Conservation (phyloP, 2,888 invertebrate genomes). For the Scelioninae gen. 2 region DNA sequence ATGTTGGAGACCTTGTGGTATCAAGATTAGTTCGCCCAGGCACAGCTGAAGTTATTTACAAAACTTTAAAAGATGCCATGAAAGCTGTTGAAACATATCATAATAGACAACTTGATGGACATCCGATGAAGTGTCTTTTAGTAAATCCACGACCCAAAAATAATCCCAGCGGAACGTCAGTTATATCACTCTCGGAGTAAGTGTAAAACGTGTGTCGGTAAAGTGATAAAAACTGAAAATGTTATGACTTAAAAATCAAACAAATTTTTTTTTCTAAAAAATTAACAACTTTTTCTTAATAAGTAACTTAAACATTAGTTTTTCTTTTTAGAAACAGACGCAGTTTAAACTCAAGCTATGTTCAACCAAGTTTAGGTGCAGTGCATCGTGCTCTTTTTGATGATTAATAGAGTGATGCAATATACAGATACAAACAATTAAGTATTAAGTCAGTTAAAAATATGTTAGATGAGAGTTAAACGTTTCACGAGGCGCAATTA, state of each 20-base stretch:
- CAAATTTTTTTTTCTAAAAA: no score
- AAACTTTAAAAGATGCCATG: slow-evolving; percentile 89
- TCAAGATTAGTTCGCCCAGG: slow-evolving; percentile 91
- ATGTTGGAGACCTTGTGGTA: slow-evolving; percentile 90
- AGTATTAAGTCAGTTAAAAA: slow-evolving; percentile 11
- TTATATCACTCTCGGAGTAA: slow-evolving; percentile 73
- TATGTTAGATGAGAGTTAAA: slow-evolving; percentile 9
- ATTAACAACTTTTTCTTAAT: neutral
- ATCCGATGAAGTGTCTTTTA: slow-evolving; percentile 93
- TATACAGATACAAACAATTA: slow-evolving; percentile 1
- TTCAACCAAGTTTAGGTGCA: slow-evolving; percentile 73
- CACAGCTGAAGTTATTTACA: slow-evolving; percentile 93
- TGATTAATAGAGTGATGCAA: slow-evolving; percentile 63
- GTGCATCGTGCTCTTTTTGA: slow-evolving; percentile 74
- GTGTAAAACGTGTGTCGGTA: slow-evolving; percentile 42
- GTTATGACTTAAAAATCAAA: no score
- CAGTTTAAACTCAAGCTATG: slow-evolving; percentile 70
- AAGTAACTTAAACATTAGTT: slow-evolving; percentile 21
- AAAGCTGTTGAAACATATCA: slow-evolving; percentile 95
- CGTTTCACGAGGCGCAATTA: slow-evolving; percentile 26
- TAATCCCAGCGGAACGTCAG: slow-evolving; percentile 77
- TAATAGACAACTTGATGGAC: slow-evolving; percentile 93
- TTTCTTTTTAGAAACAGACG: slow-evolving; percentile 66
- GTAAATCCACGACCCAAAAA: slow-evolving; percentile 85
- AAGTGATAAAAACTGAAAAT: neutral